Evolutionary conservation across 2,113 vertebrate genomes (phyloP), one percentile per base, ranked within the genome.

Genomic region (Erinaceus europaeus): DNA sequence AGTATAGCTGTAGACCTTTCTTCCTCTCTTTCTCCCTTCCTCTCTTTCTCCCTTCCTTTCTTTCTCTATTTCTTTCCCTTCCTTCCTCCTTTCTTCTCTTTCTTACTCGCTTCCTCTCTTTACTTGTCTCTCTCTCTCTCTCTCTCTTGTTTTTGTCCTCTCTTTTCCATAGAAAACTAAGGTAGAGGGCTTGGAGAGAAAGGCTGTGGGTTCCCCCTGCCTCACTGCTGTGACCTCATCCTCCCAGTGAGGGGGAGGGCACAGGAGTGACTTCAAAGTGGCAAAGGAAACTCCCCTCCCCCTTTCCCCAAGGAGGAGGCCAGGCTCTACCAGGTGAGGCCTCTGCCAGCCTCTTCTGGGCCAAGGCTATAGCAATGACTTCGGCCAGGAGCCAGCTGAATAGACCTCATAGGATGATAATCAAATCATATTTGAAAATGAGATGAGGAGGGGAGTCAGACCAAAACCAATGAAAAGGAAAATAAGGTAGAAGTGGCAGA

Each of bases 381-480:
- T 80, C 90, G 73, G 44, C 75, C 46, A 25, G 3, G 48, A 93
- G 53, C 73, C 77, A 57, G 65, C 9, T 12, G 64, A 84, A 88
- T 20, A 89, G 89, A 81, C 72, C 73, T 85, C 92, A 46, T 62
- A 46, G 82, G 89, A 88, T 44, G 82, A 86, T 87, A 89, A 90
- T 91, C 75, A 89, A 94, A 90, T 94, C 88, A 89, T 65, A 94
- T 74, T 85, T 89, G 89, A 92, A 95, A 94, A 93, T 80, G 91
- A 94, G 89, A 87, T 89, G 85, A 87, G 68, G 62, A 85, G 29
- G 34, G 71, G 82, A 77, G 68, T 82, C 52, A 36, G 88, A 93
- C 91, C 81, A 94, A 92, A 94, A 79, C 50, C 78, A 34, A 15
- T 36, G 91, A 38, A 88, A 90, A 84, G 91, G 87, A 89, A 93